phyloP scores from a whole-genome alignment of 1,140 invertebrate species.

The Orchestia grillus region DNA sequence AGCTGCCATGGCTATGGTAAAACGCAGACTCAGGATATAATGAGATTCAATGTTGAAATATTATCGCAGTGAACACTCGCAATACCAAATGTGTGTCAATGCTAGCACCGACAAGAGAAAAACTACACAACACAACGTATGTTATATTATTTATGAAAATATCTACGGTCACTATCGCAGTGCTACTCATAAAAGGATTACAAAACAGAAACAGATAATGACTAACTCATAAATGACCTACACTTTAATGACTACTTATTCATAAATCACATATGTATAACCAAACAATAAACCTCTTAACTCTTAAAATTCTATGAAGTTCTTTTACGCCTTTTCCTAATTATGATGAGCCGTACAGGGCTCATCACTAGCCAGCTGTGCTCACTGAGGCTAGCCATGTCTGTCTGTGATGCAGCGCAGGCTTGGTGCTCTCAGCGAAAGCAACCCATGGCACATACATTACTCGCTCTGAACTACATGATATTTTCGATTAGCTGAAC shows the following conservation, averaged over 20 bases:
- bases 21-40: background rate
- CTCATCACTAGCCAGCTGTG: background rate
- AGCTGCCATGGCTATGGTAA: background rate
- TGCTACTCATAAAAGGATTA: background rate
- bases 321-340: background rate
- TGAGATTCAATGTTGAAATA: background rate
- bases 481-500: background rate
- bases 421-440: background rate
- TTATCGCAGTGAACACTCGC: background rate
- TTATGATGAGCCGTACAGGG: background rate
- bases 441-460: background rate
- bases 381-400: background rate
- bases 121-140: background rate
- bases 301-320: background rate
- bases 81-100: background rate
- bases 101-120: background rate
- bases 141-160: background rate
- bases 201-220: background rate
- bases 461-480: background rate
- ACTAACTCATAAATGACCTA: background rate
- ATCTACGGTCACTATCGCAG: background rate
- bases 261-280: constrained; percentile 1
- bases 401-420: background rate
- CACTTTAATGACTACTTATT: background rate
- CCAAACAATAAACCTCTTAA: background rate